Evolutionary conservation across 2,113 vertebrate species (phyloP).

Genomic region (Ciconia maguari): DNA sequence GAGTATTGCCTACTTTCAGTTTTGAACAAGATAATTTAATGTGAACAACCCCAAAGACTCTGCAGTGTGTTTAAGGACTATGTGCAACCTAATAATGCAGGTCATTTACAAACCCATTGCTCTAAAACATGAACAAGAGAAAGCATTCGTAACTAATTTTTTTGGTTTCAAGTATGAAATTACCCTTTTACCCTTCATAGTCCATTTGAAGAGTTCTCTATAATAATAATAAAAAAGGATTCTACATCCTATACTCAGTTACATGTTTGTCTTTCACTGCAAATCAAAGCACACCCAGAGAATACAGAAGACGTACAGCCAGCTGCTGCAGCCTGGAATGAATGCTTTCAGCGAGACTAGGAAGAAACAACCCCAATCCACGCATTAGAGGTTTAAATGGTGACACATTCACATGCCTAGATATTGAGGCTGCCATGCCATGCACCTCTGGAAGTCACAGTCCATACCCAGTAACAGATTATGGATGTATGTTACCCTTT

Average conservation of each 20-base stretch:
- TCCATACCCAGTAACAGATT: not conserved
- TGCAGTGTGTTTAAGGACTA: not conserved
- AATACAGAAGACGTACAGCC: not conserved
- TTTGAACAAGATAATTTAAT: not conserved
- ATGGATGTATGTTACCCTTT: not conserved
- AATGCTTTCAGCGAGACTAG: not conserved
- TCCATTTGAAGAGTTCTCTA: not conserved
- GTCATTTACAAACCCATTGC: not conserved
- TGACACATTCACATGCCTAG: not conserved
- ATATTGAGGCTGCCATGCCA: not conserved
- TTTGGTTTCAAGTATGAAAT: not conserved
- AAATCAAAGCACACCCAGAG: not conserved
- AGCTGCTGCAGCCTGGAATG: not conserved
- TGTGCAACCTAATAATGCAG: not conserved
- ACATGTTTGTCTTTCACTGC: not conserved
- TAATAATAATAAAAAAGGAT: not conserved
- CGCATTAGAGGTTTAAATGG: fast-evolving
- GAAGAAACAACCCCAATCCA: not conserved
- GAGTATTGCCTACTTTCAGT: too few species aligned
- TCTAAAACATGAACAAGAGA: not conserved
- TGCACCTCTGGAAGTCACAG: not conserved
- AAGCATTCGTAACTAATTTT: not conserved
- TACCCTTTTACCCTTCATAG: not conserved
- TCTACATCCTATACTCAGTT: not conserved
- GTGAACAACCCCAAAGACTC: not conserved